These are phyloP conservation scores for Oryctolagus cuniculus DNA, from an alignment of 2,113 vertebrate genomes.

Conservation along the genomic window mOryCun1.1 NC_091435.1:154796001-154796500, in stretches of 20 bases:
- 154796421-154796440: constrained; percentile 74
- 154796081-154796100: background rate
- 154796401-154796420: constrained; percentile 59
- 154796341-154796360: constrained; percentile 56
- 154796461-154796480: constrained; percentile 79
- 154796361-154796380: constrained; percentile 29
- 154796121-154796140: too few species aligned
- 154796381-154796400: constrained; percentile 31
- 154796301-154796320: background rate
- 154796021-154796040: background rate
- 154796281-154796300: background rate
- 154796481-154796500: constrained; percentile 78
- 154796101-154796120: background rate
- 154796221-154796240: background rate
- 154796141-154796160: background rate
- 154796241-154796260: background rate
- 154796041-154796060: background rate
- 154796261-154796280: background rate
- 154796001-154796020: constrained; percentile 6
- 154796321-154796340: background rate
- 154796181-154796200: background rate
- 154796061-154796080: background rate
- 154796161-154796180: background rate
- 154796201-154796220: background rate
- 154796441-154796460: constrained; percentile 75